Evolutionary conservation across 2,888 invertebrate species (phyloP), one percentile per base, ranked within the genome.

Genomic region (Tuta absoluta): DNA sequence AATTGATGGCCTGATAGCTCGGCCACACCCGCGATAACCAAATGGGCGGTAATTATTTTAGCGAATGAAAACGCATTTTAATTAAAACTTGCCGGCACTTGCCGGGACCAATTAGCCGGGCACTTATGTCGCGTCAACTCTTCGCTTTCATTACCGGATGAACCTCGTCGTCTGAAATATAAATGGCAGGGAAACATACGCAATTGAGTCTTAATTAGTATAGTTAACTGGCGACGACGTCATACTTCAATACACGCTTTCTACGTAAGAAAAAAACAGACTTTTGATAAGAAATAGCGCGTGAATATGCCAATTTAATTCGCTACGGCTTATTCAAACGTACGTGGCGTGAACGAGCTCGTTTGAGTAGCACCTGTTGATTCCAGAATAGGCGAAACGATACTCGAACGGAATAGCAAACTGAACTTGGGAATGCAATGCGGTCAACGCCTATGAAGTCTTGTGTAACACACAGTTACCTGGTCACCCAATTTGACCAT

Each of bases 401-500:
- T 66, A 74, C 69, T 69, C 67, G 70, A 67, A 67, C 63, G 65
- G 69, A 64, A 66, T 66, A 60, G 60, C 64, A 59, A 63, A 67
- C 41, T 62, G 17, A 53, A 37, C 4, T 7, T 21, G 24, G 17
- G 33, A 38, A 62, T 58, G 48, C 41, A 56, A 49, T 62, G 64
- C 57, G 8, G 38, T 37, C 49, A 45, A 57, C 64, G 66, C 63
- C 56, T 67, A 38, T 19, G 33, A 64, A 68, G 68, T 69, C 66
- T 62, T 69, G 64, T 62, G 65, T 64, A 67, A 71, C 64, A 57
- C 65, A 65, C 63, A 71, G 72, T 84, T 83, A 84, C 84, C 82
- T 84, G 78, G 75, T 69, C 75, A 74, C 73, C 69, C 75, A 73
- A 71, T 78, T 75, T 82, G 76, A 84, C 79, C 82, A 84, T 84